Base-by-base conservation (phyloP, 1,140 invertebrate genomes). In the Calephelis nemesis region DNA sequence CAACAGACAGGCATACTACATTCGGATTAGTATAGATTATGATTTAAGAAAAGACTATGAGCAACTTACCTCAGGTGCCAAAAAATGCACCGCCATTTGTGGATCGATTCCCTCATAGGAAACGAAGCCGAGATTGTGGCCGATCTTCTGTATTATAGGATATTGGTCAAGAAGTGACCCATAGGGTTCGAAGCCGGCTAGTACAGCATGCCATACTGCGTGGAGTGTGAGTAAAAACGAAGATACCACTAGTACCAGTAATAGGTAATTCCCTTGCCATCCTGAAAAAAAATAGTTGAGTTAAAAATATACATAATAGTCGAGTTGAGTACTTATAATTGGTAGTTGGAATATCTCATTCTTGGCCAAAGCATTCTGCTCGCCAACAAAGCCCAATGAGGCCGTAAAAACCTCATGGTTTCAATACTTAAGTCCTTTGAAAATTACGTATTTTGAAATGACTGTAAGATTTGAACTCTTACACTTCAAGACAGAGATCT, bases 11-110 rank as follows among this genome's bases (percentile, higher is more conserved):
- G n/a, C n/a, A n/a, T n/a, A n/a, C n/a, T n/a, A n/a, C n/a, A n/a
- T n/a, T n/a, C n/a, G n/a, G n/a, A n/a, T n/a, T n/a, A n/a, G n/a
- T n/a, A n/a, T 30, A 30, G 3, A 30, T 30, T 30, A 30, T 9
- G 1, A 45, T 45, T 4, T 45, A 45, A 45, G 42, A 7, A 9
- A 45, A 45, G 42, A 45, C 0, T 45, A 7, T 7, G 9, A 60
- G 30, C 47, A 85, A 52, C 94, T 78, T 48, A 96, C 92, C 86
- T 96, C 95, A 12, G 95, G 95, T 11, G 92, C 83, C 5, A 96
- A 76, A 92, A 94, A 94, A 72, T 93, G 94, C 15, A 96, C 87
- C 4, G 95, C 92, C 82, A 95, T 94, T 67, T 93, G 82, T 3
- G 91, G 81, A 15, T 88, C 82, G 74, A 90, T 88, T 1, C 70